Evolutionary conservation across 2,113 vertebrate species (phyloP), one percentile per base, ranked within the genome.

Genomic region (Pterophyllum scalare): DNA sequence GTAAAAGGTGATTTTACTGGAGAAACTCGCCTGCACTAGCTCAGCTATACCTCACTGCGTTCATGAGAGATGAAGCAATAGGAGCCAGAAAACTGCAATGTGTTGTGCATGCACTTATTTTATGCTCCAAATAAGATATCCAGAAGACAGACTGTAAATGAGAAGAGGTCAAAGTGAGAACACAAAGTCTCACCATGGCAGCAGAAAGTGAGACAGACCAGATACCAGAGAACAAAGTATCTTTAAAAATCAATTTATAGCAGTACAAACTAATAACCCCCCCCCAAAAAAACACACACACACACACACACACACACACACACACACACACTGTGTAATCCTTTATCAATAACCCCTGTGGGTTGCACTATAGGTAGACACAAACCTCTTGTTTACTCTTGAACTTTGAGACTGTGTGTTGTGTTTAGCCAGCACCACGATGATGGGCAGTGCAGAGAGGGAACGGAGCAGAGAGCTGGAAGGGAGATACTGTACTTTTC

Each of bases 361-460:
- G 26, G 20, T 72, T 72, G 67, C 26, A 52, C 67, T 31, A n/a
- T 28, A 72, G 67, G 67, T 72, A 14, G 7, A 54, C 67, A 72
- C 46, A 54, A 54, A 33, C 67, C 20, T n/a, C 46, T 72, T 54
- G 46, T 72, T 72, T 72, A n/a, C 46, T 72, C 46, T 72, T 72
- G 26, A 72, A 54, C 46, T 54, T 31, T 9, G n/a, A 38, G n/a
- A 24, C 35, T 22, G n/a, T 58, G 11, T 19, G 61, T 65, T 64
- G 0, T 54, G 67, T 5, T 8, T 26, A 31, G 52, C 3, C 1
- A 7, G 0, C 70, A 35, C 24, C 9, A 14, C 24, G 24, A 22
- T 46, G 40, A 72, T 22, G 75, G 57, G 52, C n/a, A 77, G 17
- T 74, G 46, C 67, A 54, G 67, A 54, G 26, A 52, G 31, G 65